Conservation (phyloP, 1,140 invertebrate genomes). For the Gonatopus flavifemur region DNA sequence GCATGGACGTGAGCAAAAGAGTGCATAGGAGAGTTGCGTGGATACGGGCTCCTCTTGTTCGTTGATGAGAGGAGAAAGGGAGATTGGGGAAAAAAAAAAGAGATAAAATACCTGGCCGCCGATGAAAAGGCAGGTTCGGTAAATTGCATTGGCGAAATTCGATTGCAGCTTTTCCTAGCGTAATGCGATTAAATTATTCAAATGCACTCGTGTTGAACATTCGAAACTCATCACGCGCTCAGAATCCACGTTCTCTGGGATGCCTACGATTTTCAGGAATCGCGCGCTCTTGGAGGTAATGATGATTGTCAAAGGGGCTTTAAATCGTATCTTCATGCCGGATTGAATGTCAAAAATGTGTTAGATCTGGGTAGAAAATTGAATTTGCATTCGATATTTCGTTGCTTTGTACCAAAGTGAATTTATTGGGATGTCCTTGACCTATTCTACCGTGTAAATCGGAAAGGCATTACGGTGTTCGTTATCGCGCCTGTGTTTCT, state of each 20-base stretch:
- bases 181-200: constrained; percentile 1
- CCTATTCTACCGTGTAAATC: too few relatives aligned
- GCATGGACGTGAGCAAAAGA: not conserved
- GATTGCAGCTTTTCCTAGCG: not conserved
- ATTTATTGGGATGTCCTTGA: too few relatives aligned
- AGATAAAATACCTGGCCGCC: constrained; percentile 9
- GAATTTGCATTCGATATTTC: not conserved
- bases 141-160: not conserved
- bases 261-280: too few relatives aligned
- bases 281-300: too few relatives aligned
- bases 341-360: not conserved
- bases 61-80: not conserved
- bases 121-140: too few relatives aligned
- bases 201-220: not conserved
- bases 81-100: not conserved
- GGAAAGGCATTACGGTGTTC: too few relatives aligned
- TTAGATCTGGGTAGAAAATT: not conserved
- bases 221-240: not conserved
- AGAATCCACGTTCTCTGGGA: too few relatives aligned
- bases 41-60: not conserved
- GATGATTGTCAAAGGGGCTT: too few relatives aligned
- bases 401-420: too few relatives aligned
- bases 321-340: too few relatives aligned
- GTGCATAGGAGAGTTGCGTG: not conserved
- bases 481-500: too few relatives aligned